Base-by-base conservation (phyloP, 2,888 invertebrate genomes). In the Anthoptus insignis region DNA sequence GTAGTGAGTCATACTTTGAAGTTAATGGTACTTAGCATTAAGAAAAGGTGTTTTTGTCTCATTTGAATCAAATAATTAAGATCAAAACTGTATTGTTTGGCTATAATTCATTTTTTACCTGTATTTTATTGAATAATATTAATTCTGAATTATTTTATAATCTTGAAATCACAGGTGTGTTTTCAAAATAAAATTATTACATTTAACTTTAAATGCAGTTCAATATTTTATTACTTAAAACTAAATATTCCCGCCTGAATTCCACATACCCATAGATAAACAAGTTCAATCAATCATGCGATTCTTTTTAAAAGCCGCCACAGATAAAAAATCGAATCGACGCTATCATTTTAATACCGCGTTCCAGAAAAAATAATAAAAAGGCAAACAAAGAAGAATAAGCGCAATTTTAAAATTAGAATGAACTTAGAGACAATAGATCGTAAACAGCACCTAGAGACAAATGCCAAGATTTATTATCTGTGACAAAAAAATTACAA, bases 391-490 rank as follows among this genome's bases (percentile, higher is more conserved):
- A 56, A 57, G 11, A 61, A 27, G 19, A 34, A 54, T 29, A 54
- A 47, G 37, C 39, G 49, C 49, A 56, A 57, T 63, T 56, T 63
- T 39, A 2, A 63, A 57, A 63, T 63, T 22, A 71, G 71, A 74
- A 74, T 75, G 66, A 64, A 69, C 67, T 69, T 67, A 68, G 69
- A 78, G 80, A 90, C 90, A 90, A 91, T 90, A 79, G 84, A 65
- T 77, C 81, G 82, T 90, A 85, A 86, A 81, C 77, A 83, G 77
- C 88, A 84, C 86, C 81, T 83, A 73, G 76, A 84, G 63, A 89
- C 89, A 87, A 90, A 90, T 89, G 81, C 80, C 73, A 80, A 82
- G 86, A 89, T 89, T 89, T 89, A 89, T 87, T 82, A 76, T 72
- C 75, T 74, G 64, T 77, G 73, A 81, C 79, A 84, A 84, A 85